Percentiles rank a stretch among this genome's conserved stretches.
These are phyloP conservation scores for Nansenia antarctica DNA, from an alignment of 2,113 vertebrate genomes.

Conservation along the genomic window DNA sequence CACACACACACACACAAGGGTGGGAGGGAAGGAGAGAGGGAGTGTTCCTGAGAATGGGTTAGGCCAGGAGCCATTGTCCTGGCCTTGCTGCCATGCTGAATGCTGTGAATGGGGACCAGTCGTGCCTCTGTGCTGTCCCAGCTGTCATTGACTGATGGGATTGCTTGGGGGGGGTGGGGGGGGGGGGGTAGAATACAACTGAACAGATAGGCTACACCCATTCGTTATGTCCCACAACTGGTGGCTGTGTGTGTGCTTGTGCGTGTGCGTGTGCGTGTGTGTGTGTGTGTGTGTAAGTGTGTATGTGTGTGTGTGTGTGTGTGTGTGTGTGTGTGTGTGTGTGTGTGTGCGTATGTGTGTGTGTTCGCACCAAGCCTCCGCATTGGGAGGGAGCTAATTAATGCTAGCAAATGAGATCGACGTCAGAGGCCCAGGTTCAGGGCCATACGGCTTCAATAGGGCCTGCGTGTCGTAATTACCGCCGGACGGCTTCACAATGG, in stretches of 20 bases:
- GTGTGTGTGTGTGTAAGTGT: neutral
- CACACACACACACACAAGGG: neutral
- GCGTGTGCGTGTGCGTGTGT: neutral
- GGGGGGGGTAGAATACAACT: constrained; percentile 51
- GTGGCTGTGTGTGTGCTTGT: neutral
- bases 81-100: constrained; percentile 70
- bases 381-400: constrained; percentile 93
- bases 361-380: constrained; percentile 76
- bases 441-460: constrained; percentile 85
- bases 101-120: constrained; percentile 87
- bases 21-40: neutral
- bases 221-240: constrained; percentile 79
- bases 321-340: neutral
- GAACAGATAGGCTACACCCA: constrained; percentile 88
- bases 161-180: constrained; percentile 68
- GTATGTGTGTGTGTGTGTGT: too few relatives aligned
- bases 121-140: constrained; percentile 89
- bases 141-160: constrained; percentile 86
- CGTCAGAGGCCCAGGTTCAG: constrained; percentile 88
- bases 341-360: neutral
- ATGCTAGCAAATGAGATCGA: constrained; percentile 97
- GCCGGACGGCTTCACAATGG: constrained; percentile 86
- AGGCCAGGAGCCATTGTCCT: constrained; percentile 44
- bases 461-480: constrained; percentile 88
- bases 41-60: neutral